Evolutionary conservation across 1,140 invertebrate genomes (phyloP), one percentile per base, ranked within the genome.

Genomic region (Drosophila cardini): DNA sequence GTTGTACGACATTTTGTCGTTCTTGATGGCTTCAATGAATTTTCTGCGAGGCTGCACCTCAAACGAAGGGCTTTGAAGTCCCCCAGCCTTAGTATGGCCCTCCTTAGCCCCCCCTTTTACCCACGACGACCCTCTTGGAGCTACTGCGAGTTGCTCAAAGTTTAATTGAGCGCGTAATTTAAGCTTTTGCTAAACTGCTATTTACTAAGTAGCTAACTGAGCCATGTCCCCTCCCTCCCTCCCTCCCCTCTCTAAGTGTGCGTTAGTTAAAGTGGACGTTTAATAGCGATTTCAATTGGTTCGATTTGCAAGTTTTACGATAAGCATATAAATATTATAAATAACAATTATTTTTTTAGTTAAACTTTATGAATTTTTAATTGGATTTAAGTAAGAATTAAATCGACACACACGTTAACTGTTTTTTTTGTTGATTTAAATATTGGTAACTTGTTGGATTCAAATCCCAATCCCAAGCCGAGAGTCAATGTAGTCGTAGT

Each of bases 111-210:
- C 63, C 60, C 36, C 42, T 15, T 30, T 42, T 26, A 21, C 53
- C 58, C 60, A 58, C 52, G 53, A 61, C 50, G 46, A 26, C 21
- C 21, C 18, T 32, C 15, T n/a, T 13, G 9, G 26, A n/a, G 32
- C 68, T 69, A 48, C 58, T 21, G 42, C 68, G 65, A 86, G 64
- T 86, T 86, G 64, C 84, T 82, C 81, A 83, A 86, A 87, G 82
- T 86, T 86, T 87, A 86, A 86, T 86, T 86, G 82, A 87, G 79
- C 83, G 79, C 52, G 79, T 87, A 86, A 86, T 86, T 86, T 87
- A 87, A 86, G 82, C 82, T 82, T 86, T 87, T 36, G 65, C 56
- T 57, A 70, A 74, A 71, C 68, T 55, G 57, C 71, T 56, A 71
- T 56, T 85, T 62, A 64, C 80, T 65, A 61, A 84, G 80, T 70